Base-by-base conservation (phyloP, 2,113 vertebrate genomes). In the Tachuris rubrigastra region DNA sequence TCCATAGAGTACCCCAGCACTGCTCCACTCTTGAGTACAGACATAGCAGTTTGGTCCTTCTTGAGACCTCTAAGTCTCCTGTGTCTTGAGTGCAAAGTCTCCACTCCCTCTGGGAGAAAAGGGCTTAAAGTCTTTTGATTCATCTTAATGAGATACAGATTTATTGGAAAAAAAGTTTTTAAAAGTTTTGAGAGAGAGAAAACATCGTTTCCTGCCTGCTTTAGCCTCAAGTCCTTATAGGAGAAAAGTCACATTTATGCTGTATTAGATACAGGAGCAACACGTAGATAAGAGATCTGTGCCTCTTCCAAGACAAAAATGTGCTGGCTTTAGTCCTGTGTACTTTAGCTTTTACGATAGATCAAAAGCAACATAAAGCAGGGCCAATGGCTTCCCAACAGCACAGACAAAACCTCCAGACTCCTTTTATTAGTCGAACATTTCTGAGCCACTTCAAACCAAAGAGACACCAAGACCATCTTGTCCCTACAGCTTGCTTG, bases 221-320 rank as follows among this genome's bases (percentile, higher is more conserved):
- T 88, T 95, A 86, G 75, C 89, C 94, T 94, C 37, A 50, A 92
- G 92, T 90, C 37, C 49, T 95, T 75, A 59, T 20, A 84, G 83
- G 52, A 95, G 77, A 42, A 71, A 95, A 89, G 76, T 74, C 58
- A 12, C 33, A n/a, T 77, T 80, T 93, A 67, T 59, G 52, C 33
- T 78, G 8, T 81, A 63, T 93, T 80, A 92, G 83, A 23, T 90
- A 89, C 31, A 39, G 65, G 35, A 93, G 56, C 68, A 84, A 81
- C 68, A 67, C 2, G 31, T 22, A 93, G 83, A 95, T 92, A 90
- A 95, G 65, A 74, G 73, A 78, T 92, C 44, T 81, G 25, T 72
- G 68, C 67, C 76, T 86, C 65, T 81, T 95, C 52, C 2, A 8
- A 78, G 65, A 60, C 11, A 78, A 81, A 94, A 92, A 95, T 63